These are phyloP conservation scores for Orchesella cincta DNA, from an alignment of 1,140 invertebrate species.

Conservation along the genomic window DNA sequence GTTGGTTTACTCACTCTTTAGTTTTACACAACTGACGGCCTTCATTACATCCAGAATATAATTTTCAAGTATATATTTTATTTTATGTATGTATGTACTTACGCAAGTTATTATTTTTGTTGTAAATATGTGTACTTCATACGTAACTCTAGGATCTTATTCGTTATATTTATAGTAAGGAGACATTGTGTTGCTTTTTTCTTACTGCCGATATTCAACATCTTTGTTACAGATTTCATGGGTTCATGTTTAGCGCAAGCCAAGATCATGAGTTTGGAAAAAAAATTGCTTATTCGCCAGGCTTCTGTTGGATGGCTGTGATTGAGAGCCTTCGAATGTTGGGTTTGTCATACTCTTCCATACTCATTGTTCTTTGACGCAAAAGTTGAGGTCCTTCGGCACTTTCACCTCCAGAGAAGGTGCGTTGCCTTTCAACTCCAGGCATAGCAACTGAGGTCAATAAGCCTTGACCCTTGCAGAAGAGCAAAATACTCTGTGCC, in stretches of 20 bases:
- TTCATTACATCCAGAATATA: not conserved
- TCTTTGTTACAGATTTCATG: not conserved
- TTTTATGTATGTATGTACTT: not conserved
- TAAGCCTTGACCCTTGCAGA: conserved; percentile 77
- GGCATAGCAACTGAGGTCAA: conserved; percentile 72
- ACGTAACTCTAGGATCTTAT: not conserved
- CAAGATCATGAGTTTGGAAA: not conserved
- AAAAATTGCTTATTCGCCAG: conserved; percentile 33
- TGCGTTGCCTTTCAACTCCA: conserved; percentile 66
- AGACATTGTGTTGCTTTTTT: not conserved
- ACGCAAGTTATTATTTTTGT: not conserved
- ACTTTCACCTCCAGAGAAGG: conserved; percentile 62
- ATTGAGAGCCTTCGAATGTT: conserved; percentile 74
- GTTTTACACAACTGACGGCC: not conserved
- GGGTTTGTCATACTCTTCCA: conserved; percentile 81
- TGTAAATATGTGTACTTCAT: not conserved
- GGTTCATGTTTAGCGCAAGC: not conserved
- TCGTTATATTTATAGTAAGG: not conserved
- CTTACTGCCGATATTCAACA: not conserved
- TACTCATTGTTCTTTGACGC: conserved; percentile 69
- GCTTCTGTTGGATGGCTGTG: conserved; percentile 55
- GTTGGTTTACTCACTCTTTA: not conserved
- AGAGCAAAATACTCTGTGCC: conserved; percentile 75
- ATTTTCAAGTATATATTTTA: not conserved
- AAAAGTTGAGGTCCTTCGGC: conserved; percentile 57